Base-by-base conservation (phyloP, 2,888 invertebrate species). In the Drosophila mettleri region DNA sequence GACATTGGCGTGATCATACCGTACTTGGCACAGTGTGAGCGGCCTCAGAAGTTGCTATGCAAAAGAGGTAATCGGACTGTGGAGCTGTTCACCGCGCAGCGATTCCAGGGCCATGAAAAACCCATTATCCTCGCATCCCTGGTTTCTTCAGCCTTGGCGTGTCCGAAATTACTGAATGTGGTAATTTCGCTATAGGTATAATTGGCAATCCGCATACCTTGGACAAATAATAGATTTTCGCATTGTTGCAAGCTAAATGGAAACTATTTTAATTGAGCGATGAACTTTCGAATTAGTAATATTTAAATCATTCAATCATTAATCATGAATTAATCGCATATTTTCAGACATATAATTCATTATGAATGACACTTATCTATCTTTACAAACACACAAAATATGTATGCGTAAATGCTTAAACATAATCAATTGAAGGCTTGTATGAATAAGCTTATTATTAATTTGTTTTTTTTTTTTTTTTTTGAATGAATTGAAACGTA, bases 41-140 rank as follows among this genome's bases (percentile, higher is more conserved):
- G 87, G 51, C 90, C 92, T 64, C 71, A 74, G 24, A 31, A 55
- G 5, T 16, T 27, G 16, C 16, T 45, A 16, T 27, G 16, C 16
- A 27, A 36, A 0, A 57, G 60, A 3, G 64, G 59, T 8, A 80
- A 74, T 67, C 12, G 14, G n/a, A 86, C 93, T 0, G 92, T 96
- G 4, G 94, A 94, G 80, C 94, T 95, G 46, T 97, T 97, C 1
- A 96, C 97, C 0, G 96, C 97, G 0, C 97, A 97, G 91, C 94
- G 95, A 29, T 97, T 96, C 91, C 97, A 98, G 91, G 97, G 97
- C 0, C 95, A 96, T 68, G 97, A 97, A 91, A 95, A 95, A 86
- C 93, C 95, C 9, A 94, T 96, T 2, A 95, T 98, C 41, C 94
- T 98, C 8, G 94, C 97, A 49, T 95, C 96, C 0, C 96, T 96